phyloP scores from a whole-genome alignment of 2,113 vertebrate genomes.

The Aphelocoma coerulescens region DNA sequence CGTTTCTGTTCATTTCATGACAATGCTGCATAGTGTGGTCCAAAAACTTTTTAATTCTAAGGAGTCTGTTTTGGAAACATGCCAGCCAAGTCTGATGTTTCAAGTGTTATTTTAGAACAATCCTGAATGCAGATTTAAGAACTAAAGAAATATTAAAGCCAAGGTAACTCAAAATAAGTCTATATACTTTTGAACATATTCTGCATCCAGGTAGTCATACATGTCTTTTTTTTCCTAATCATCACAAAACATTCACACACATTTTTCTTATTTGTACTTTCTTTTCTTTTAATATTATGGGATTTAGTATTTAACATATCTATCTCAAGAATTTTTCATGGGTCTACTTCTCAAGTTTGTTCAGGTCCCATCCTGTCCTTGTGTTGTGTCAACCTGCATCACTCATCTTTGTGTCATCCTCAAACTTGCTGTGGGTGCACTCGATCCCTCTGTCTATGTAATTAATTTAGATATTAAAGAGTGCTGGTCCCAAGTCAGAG shows the following conservation, averaged over 20 bases:
- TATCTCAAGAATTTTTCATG: neutral
- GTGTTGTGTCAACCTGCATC: neutral
- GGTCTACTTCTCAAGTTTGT: neutral
- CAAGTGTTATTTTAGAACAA: neutral
- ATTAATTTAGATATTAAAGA: neutral
- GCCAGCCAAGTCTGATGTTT: neutral
- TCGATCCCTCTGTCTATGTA: fast-evolving
- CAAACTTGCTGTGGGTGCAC: neutral
- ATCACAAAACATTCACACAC: neutral
- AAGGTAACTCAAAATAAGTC: neutral
- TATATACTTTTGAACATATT: neutral
- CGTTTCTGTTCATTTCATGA: neutral
- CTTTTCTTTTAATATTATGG: neutral
- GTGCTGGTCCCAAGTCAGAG: neutral
- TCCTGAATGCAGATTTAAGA: neutral
- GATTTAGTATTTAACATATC: neutral
- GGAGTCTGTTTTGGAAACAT: neutral
- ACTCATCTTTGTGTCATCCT: neutral
- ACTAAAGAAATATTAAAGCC: neutral
- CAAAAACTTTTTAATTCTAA: neutral
- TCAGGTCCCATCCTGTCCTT: neutral
- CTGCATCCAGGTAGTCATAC: neutral
- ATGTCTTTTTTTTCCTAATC: neutral
- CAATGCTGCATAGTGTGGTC: neutral
- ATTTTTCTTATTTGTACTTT: neutral